Base-by-base conservation (phyloP, 2,113 vertebrate genomes). In the Cyprinodon variegatus region DNA sequence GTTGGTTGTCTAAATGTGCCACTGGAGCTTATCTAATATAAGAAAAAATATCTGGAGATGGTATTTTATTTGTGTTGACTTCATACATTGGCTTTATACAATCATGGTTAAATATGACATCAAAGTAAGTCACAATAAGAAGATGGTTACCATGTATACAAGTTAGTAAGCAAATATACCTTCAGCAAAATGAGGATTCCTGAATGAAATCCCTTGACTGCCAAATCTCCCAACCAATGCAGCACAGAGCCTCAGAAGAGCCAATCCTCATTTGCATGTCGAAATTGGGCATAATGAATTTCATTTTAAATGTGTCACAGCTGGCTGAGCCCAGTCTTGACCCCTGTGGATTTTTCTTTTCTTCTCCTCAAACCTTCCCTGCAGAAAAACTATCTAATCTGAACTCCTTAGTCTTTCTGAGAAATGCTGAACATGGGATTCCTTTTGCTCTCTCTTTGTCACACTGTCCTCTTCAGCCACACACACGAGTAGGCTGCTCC, bases 211-310 rank as follows among this genome's bases (percentile, higher is more conserved):
- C 77, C 57, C 73, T 45, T 0, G 13, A 60, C 73, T 48, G 53
- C 39, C 75, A n/a, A 67, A 61, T 72, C 72, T 77, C 39, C 29
- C 61, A 53, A 68, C 12, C 22, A 22, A 38, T 0, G 3, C 29
- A 50, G 68, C 71, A 3, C 4, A 38, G 15, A 53, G 66, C 70
- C 80, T 63, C 65, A 12, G 65, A 65, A 61, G 72, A 85, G 80
- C 77, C 9, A 59, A 39, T n/a, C 76, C 61, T 83, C 81, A 83
- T 88, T 88, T 83, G 68, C 75, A 68, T 76, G 69, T 62, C 12
- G 13, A 39, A 36, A 46, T 73, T 81, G 50, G 14, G 36, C 46
- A 37, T 76, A 85, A 86, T 83, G 68, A 83, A 67, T 80, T 83
- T 76, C 29, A 72, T 67, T 79, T 29, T 65, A 63, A 79, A 65